These are phyloP conservation scores for Carassius auratus DNA, from an alignment of 2,113 vertebrate genomes.

Conservation along the genomic window DNA sequence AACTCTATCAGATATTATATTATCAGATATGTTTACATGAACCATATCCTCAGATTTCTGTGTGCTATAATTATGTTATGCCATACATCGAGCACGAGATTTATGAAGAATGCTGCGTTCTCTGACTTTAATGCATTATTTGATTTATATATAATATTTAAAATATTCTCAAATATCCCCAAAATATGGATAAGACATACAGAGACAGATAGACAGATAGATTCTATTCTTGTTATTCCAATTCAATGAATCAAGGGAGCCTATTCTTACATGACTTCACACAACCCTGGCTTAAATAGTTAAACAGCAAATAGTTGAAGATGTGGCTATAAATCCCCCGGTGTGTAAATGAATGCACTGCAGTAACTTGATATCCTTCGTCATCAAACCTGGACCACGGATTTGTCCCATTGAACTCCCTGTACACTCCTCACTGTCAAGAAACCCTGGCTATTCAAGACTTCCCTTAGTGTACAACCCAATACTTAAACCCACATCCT, in stretches of 20 bases:
- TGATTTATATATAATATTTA: neutral
- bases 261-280: neutral
- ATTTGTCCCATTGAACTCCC: neutral
- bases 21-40: neutral
- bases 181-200: too few relatives aligned
- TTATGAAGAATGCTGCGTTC: neutral
- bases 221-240: too few relatives aligned
- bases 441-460: neutral
- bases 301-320: neutral
- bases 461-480: neutral
- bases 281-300: neutral
- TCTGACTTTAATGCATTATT: neutral
- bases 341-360: neutral
- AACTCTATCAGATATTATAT: neutral
- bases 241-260: too few relatives aligned
- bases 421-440: constrained; percentile 7
- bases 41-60: neutral
- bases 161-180: too few relatives aligned
- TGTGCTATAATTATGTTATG: neutral
- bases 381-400: neutral
- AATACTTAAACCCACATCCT: constrained; percentile 11
- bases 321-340: constrained; percentile 10
- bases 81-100: neutral
- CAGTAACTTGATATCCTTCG: neutral
- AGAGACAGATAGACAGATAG: neutral